phyloP scores from a whole-genome alignment of 2,888 invertebrate genomes.

The Xylota sylvarum region DNA sequence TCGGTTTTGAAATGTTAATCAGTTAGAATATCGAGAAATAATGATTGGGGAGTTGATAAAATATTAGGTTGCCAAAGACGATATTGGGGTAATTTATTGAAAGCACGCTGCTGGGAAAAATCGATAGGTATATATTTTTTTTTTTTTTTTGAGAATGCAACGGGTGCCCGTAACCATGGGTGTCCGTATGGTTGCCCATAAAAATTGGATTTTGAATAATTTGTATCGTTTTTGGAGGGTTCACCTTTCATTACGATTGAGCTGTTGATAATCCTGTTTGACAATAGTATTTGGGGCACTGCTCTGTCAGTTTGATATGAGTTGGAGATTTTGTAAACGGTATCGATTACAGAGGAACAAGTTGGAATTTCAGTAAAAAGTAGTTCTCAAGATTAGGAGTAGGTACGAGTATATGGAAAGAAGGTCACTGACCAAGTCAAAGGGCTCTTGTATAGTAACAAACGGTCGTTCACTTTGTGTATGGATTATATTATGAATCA shows the following conservation, averaged over 20 bases:
- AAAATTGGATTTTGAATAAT: conserved; percentile 39
- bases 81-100: conserved; percentile 52
- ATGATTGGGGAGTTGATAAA: conserved; percentile 25
- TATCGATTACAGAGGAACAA: conserved; percentile 32
- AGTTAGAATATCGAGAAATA: not conserved
- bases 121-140: not conserved
- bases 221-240: conserved; percentile 33
- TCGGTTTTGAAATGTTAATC: conserved; percentile 39
- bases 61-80: conserved; percentile 43
- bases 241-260: conserved; percentile 31
- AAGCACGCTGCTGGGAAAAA: conserved; percentile 29
- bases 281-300: conserved; percentile 23
- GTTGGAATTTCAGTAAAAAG: conserved; percentile 7
- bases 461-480: too few species aligned
- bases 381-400: not conserved
- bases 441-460: too few species aligned
- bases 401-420: too few species aligned
- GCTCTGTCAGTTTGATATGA: not conserved
- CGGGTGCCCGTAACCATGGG: conserved; percentile 43
- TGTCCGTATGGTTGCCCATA: conserved; percentile 13
- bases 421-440: too few species aligned
- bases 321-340: conserved; percentile 40
- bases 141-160: conserved; percentile 3
- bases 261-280: conserved; percentile 46
- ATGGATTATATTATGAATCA: too few species aligned